Evolutionary conservation across 2,888 invertebrate genomes (phyloP), one percentile per base, ranked within the genome.

Genomic region (Amiota communis): DNA sequence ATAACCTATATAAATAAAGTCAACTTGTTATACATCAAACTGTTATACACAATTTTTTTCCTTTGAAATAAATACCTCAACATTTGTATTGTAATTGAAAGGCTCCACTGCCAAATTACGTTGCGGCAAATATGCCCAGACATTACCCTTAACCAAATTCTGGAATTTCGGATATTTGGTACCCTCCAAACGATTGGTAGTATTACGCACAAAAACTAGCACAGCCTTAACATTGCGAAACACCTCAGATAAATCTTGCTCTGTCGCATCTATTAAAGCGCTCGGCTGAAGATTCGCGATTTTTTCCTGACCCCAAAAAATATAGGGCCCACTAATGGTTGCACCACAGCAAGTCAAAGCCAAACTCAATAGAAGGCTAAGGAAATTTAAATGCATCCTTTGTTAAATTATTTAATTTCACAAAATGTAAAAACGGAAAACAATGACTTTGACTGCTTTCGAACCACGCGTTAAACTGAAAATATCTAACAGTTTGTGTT

Each of bases 141-240:
- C 88, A 79, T 90, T 91, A 64, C 89, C 89, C 75, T 91, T 91
- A 72, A 93, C 86, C 89, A 92, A 90, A 87, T 91, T 91, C 84
- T 92, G 87, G 78, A 93, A 89, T 78, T 91, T 87, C 4, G 93
- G 93, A 80, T 92, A 92, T 74, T 90, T 90, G 8, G 90, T 91
- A 73, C 91, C 90, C 72, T 92, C 91, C 77, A 92, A 86, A 8
- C 91, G 91, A 80, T 89, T 91, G 0, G 92, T 91, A 0, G 92
- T 91, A 86, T 92, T 92, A 80, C 92, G 91, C 72, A 92, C 91
- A 80, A 92, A 93, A 76, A 93, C 91, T 75, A 92, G 91, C 48
- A 93, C 91, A 4, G 92, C 92, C 61, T 91, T 91, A 79, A 91
- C 91, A 74, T 91, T 91, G 51, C 90, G 90, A 78, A 92, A 93